phyloP scores from a whole-genome alignment of 2,113 vertebrate genomes.

The Alligator mississippiensis region DNA sequence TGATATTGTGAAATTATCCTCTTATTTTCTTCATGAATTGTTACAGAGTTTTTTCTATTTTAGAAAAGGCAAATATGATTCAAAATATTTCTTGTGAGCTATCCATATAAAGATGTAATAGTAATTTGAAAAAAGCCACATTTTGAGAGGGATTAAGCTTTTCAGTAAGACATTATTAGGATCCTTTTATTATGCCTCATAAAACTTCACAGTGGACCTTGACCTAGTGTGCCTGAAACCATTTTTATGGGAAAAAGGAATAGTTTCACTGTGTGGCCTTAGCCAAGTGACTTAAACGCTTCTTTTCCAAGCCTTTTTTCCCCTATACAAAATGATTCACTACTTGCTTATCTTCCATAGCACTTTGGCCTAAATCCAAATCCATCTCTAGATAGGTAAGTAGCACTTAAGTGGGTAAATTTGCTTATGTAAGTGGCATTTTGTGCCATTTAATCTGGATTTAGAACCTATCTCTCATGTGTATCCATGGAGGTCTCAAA shows the following conservation, averaged over 20 bases:
- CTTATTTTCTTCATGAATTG: not conserved
- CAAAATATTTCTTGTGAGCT: not conserved
- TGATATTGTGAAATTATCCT: not conserved
- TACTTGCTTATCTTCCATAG: not conserved
- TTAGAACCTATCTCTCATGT: too few relatives aligned
- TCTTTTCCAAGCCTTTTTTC: not conserved
- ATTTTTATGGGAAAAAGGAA: not conserved
- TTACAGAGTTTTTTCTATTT: not conserved
- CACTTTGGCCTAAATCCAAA: not conserved
- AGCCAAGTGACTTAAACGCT: not conserved
- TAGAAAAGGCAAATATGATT: not conserved
- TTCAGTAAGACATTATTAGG: not conserved
- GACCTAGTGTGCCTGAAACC: not conserved
- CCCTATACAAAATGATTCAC: too few relatives aligned
- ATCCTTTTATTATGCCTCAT: not conserved
- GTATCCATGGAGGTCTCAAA: too few relatives aligned
- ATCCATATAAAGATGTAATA: not conserved
- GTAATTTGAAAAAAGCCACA: not conserved
- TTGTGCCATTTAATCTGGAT: too few relatives aligned
- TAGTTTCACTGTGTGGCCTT: not conserved
- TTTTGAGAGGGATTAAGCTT: not conserved
- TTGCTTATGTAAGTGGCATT: too few relatives aligned
- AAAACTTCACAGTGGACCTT: not conserved
- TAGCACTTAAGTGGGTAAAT: too few relatives aligned
- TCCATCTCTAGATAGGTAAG: too few relatives aligned